Conservation (phyloP, 2,888 invertebrate species). For the Melitaea athalia region DNA sequence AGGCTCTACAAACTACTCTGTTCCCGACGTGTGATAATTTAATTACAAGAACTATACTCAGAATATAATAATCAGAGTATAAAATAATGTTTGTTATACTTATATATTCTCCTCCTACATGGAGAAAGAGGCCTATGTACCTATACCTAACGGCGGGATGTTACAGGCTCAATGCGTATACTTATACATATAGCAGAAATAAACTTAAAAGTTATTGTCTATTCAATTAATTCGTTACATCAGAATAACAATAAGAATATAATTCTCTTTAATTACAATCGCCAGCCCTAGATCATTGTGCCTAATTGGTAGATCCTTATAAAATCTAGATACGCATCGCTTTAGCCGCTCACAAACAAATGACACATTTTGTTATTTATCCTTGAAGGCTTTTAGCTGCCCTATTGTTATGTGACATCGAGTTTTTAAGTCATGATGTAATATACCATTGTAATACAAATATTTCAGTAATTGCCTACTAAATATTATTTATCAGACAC, state of each 20-base stretch:
- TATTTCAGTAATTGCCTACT: conserved; percentile 11
- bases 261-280: conserved; percentile 2
- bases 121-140: no score
- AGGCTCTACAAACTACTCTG: no score
- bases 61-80: no score
- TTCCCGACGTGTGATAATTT: no score
- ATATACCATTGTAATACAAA: conserved; percentile 26
- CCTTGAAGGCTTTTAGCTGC: conserved; percentile 63
- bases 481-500: neutral
- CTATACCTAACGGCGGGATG: no score
- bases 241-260: neutral
- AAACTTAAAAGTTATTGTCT: neutral
- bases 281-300: conserved; percentile 62
- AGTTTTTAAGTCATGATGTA: conserved; percentile 34
- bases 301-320: conserved; percentile 71
- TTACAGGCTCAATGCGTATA: no score
- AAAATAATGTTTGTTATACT: no score
- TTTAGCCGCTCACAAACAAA: conserved; percentile 55
- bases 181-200: no score
- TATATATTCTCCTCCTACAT: no score
- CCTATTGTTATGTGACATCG: conserved; percentile 54
- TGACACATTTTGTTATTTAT: conserved; percentile 64
- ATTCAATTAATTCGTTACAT: neutral
- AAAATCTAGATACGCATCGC: conserved; percentile 66
- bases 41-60: no score